Evolutionary conservation across 2,888 invertebrate genomes (phyloP), one percentile per base, ranked within the genome.

Genomic region (Azorinus chamasolen): DNA sequence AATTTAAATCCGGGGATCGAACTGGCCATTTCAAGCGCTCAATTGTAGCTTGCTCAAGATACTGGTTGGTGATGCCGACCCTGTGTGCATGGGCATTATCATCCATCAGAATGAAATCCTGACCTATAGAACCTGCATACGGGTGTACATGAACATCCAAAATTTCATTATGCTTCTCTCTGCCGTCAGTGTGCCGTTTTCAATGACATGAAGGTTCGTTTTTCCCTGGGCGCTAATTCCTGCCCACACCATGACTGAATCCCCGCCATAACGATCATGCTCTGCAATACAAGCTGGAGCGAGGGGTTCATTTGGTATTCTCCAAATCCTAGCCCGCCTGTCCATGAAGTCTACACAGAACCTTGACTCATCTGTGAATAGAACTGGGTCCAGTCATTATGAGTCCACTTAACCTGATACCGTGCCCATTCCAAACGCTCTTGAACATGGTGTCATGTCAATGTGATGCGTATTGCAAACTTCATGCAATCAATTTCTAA

Each of bases 21-120:
- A 37, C 63, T 57, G 51, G 45, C 66, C 63, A 68, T 3, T 68
- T 45, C 68, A 51, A 18, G 22, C 24, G 50, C 8, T 25, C 48
- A 43, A 58, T 53, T 24, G 58, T 73, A 32, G 63, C 50, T 39
- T 24, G 46, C 18, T 51, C 57, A n/a, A 59, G 51, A 41, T 62
- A 63, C 39, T 54, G 46, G 22, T 55, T 53, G 39, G 63, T 51
- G 50, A 61, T 45, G 24, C 48, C 18, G n/a, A 68, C 57, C 22
- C 66, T 70, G 22, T 65, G 63, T 14, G 74, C 54, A 32, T 55
- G 54, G 12, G 61, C 61, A 57, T 55, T 74, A 41, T 64, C 59
- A 32, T 63, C 62, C 68, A 69, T 69, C 3, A 69, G 39, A 62
- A 69, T 58, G 55, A 75, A 63, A 54, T 69, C 37, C 8, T 22